Percentiles rank a stretch among this genome's conserved stretches.
phyloP scores from a whole-genome alignment of 1,140 invertebrate species.

The Helicorthomorpha holstii region DNA sequence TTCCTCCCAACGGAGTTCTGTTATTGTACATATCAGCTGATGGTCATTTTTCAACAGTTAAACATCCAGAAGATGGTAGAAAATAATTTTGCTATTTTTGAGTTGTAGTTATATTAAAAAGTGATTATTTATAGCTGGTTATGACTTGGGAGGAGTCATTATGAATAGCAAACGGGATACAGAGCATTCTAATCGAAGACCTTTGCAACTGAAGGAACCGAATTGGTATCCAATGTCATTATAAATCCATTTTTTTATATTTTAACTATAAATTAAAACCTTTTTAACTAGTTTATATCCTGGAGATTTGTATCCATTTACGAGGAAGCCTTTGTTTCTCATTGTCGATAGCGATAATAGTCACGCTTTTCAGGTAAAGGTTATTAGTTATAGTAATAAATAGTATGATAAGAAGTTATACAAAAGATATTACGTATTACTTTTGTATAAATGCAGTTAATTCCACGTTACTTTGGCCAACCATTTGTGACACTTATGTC shows the following conservation, averaged over 20 bases:
- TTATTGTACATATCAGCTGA: conserved; percentile 88
- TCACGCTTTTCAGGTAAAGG: conserved; percentile 69
- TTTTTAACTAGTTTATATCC: conserved; percentile 49
- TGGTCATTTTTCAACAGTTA: conserved; percentile 69
- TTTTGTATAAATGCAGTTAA: conserved; percentile 4
- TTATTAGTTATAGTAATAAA: too few species aligned
- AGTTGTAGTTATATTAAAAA: conserved; percentile 5
- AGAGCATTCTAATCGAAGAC: conserved; percentile 41
- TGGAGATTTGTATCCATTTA: conserved; percentile 80
- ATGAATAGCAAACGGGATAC: conserved; percentile 65
- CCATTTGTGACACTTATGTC: conserved; percentile 90
- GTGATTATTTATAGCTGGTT: conserved; percentile 42
- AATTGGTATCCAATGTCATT: conserved; percentile 37
- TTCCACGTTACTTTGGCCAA: conserved; percentile 76
- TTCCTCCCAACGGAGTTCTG: conserved; percentile 75
- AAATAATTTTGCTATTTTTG: neutral
- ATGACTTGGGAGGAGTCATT: conserved; percentile 77
- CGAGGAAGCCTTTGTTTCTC: conserved; percentile 76
- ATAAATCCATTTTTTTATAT: conserved; percentile 8
- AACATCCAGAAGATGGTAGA: conserved; percentile 70
- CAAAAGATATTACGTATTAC: too few species aligned
- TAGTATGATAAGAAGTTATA: too few species aligned
- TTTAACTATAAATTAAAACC: neutral
- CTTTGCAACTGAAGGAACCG: conserved; percentile 51
- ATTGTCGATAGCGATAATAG: conserved; percentile 92